Evolutionary conservation across 2,113 vertebrate species (phyloP).

Genomic region (Triplophysa rosa): DNA sequence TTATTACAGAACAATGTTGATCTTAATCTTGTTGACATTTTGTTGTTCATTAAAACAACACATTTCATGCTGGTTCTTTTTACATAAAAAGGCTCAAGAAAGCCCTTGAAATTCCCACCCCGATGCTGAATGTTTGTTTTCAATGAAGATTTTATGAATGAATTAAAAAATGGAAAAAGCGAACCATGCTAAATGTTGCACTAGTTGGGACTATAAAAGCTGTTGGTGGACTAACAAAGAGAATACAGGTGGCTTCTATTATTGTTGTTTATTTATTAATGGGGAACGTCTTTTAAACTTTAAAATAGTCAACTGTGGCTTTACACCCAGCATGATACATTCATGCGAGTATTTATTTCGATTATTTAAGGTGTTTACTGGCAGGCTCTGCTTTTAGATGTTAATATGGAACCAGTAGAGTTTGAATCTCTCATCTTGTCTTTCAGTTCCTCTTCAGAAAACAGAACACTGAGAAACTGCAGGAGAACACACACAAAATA

Average conservation of each 20-base stretch:
- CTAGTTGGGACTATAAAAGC: not conserved
- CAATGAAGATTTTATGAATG: constrained; percentile 15
- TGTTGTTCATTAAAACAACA: too few species aligned
- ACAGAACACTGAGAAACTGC: constrained; percentile 52
- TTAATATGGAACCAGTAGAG: not conserved
- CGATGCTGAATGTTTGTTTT: constrained; percentile 16
- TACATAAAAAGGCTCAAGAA: not conserved
- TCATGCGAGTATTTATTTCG: not conserved
- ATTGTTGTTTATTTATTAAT: not conserved
- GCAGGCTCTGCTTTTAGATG: not conserved
- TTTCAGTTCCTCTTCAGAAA: constrained; percentile 47
- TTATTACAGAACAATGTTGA: too few species aligned
- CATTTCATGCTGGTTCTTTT: not conserved
- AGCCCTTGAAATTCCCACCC: not conserved
- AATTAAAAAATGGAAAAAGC: not conserved
- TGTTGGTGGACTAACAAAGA: not conserved
- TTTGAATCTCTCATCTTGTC: constrained; percentile 7
- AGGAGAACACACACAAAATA: not conserved
- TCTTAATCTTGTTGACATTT: too few species aligned
- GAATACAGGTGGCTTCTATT: not conserved
- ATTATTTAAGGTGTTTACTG: constrained; percentile 17
- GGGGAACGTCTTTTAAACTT: not conserved
- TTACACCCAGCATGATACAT: not conserved
- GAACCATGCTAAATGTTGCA: not conserved
- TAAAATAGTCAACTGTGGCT: not conserved